Evolutionary conservation across 1,140 invertebrate species (phyloP).

Genomic region (Atta colombica): DNA sequence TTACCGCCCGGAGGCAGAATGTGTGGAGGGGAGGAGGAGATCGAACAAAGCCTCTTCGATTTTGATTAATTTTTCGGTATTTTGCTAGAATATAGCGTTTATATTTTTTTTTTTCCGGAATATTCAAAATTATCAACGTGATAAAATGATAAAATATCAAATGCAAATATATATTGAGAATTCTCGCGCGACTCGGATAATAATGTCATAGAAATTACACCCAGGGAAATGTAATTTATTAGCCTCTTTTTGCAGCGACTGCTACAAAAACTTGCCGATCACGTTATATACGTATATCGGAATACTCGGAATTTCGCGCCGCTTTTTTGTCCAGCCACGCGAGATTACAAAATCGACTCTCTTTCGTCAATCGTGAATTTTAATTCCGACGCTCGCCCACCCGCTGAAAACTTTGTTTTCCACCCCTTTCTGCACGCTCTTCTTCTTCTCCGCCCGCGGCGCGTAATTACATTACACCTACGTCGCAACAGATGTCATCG

Average conservation of each 20-base stretch:
- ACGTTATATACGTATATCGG: neutral
- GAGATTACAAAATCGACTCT: slow-evolving; percentile 46
- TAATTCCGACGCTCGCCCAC: slow-evolving; percentile 29
- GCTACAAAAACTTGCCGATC: neutral
- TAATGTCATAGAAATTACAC: slow-evolving; percentile 22
- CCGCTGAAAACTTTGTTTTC: slow-evolving; percentile 49
- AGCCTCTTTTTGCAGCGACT: neutral
- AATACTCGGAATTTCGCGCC: slow-evolving; percentile 1
- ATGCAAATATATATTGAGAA: slow-evolving; percentile 35
- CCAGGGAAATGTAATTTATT: slow-evolving; percentile 8
- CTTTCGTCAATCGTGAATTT: slow-evolving; percentile 30
- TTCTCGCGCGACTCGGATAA: slow-evolving; percentile 12
- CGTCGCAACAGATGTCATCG: slow-evolving; percentile 59
- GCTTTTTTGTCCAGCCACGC: slow-evolving; percentile 25
- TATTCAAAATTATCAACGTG: slow-evolving; percentile 6
- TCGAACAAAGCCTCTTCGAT: slow-evolving; percentile 42
- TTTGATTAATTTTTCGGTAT: slow-evolving; percentile 53
- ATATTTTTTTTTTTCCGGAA: neutral
- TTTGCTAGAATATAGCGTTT: slow-evolving; percentile 41
- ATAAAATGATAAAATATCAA: slow-evolving; percentile 34
- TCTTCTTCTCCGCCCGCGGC: slow-evolving; percentile 22
- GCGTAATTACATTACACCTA: slow-evolving; percentile 59
- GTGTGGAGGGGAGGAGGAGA: neutral
- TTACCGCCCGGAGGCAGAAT: slow-evolving; percentile 4
- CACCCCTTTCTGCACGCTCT: neutral